A percentile compares a stretch with the other conserved stretches of the same genome.
phyloP scores from a whole-genome alignment of 1,140 invertebrate species.

The Pomacea maculata region DNA sequence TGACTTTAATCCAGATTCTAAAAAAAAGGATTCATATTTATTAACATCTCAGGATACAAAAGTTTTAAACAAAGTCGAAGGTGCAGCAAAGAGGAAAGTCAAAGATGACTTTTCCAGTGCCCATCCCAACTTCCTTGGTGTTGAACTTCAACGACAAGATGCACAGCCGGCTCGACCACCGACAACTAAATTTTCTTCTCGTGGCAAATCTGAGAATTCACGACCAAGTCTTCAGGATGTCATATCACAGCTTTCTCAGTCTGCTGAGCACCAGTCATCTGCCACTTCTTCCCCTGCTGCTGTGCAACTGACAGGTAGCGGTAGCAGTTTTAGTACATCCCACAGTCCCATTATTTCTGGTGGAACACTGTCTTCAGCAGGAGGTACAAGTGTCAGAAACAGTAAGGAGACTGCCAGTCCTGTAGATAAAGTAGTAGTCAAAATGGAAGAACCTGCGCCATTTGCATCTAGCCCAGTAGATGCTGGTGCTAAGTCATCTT shows the following conservation, averaged over 20 bases:
- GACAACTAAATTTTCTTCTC: constrained; percentile 9
- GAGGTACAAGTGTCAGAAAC: neutral
- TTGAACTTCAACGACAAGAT: neutral
- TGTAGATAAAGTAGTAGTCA: neutral
- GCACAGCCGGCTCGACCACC: neutral
- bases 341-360: neutral
- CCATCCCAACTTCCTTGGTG: constrained; percentile 16
- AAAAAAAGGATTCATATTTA: neutral
- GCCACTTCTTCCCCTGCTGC: neutral
- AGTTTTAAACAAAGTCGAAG: neutral
- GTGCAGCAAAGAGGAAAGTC: neutral
- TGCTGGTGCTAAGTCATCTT: neutral
- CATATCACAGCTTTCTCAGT: constrained; percentile 23
- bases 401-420: neutral
- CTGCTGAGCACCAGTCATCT: constrained; percentile 1
- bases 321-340: neutral
- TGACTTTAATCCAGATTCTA: neutral
- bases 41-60: too few relatives aligned
- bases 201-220: constrained; percentile 24
- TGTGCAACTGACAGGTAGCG: neutral
- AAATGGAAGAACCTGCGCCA: neutral
- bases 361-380: too few relatives aligned
- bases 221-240: constrained; percentile 27
- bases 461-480: neutral
- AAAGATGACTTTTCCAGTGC: constrained; percentile 4